Evolutionary conservation across 2,888 invertebrate genomes (phyloP).

Genomic region (Lasius platythorax): DNA sequence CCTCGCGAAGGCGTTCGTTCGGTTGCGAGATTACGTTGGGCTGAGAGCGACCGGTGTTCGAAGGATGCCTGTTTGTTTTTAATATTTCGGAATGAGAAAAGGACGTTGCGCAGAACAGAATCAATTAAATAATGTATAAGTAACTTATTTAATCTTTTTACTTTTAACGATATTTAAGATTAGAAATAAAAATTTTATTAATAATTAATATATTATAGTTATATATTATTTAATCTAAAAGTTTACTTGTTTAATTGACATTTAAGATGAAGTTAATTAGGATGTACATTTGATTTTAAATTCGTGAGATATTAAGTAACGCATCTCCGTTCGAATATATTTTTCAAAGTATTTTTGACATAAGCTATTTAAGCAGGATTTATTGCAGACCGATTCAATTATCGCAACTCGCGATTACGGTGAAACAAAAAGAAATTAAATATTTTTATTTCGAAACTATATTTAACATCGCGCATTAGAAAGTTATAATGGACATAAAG

Average conservation of each 20-base stretch:
- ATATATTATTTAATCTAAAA: neutral
- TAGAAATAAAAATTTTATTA: neutral
- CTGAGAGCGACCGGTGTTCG: conserved; percentile 76
- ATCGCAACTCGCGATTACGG: neutral
- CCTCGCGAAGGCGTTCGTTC: conserved; percentile 66
- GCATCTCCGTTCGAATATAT: neutral
- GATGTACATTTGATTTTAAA: neutral
- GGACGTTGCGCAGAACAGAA: neutral
- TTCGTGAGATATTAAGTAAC: neutral
- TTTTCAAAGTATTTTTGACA: neutral
- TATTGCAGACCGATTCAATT: neutral
- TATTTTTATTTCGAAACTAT: neutral
- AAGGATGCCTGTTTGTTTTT: conserved; percentile 64
- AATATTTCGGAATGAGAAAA: neutral
- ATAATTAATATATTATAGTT: neutral
- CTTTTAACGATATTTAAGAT: neutral
- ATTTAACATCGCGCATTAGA: neutral
- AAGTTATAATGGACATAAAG: neutral
- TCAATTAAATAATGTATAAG: neutral
- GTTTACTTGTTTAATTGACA: neutral
- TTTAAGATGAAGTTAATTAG: neutral
- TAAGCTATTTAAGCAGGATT: neutral
- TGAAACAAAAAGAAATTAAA: neutral
- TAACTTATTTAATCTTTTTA: neutral
- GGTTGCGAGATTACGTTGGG: conserved; percentile 71